phyloP scores from a whole-genome alignment of 2,888 invertebrate species.

The Chrysolina haemoptera region DNA sequence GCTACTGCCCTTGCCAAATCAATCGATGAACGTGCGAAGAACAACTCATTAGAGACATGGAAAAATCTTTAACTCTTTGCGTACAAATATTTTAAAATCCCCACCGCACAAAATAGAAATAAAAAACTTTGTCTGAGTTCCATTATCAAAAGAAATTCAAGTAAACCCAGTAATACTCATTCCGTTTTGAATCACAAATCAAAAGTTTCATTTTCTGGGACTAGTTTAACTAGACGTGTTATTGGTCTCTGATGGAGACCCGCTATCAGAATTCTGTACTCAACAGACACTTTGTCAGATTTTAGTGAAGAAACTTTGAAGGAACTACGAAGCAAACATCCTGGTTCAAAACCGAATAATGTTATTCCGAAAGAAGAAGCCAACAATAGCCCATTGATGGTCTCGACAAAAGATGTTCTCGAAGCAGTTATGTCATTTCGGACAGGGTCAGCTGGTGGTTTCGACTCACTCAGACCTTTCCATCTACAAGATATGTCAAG shows the following conservation, averaged over 20 bases:
- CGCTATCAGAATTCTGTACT: too few species aligned
- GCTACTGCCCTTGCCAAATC: too few species aligned
- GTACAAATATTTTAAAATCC: not conserved
- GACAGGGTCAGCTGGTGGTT: not conserved
- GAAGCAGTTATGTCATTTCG: not conserved
- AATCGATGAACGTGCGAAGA: too few species aligned
- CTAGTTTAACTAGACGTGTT: not conserved
- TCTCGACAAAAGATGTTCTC: not conserved
- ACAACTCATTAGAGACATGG: not conserved
- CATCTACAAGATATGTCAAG: not conserved
- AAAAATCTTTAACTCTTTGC: not conserved
- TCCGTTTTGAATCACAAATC: not conserved
- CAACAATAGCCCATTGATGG: not conserved
- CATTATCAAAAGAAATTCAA: not conserved
- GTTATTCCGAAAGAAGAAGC: not conserved
- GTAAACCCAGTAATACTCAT: not conserved
- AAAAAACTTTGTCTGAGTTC: not conserved
- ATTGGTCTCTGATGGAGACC: too few species aligned
- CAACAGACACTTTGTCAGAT: not conserved
- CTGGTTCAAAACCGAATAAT: not conserved
- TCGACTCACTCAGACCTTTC: not conserved
- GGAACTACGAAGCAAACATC: not conserved
- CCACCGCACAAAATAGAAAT: not conserved
- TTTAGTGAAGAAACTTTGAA: not conserved
- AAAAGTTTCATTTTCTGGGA: not conserved